These are phyloP conservation scores for Myopa tessellatipennis DNA, from an alignment of 2,888 invertebrate genomes.

Conservation along the genomic window DNA sequence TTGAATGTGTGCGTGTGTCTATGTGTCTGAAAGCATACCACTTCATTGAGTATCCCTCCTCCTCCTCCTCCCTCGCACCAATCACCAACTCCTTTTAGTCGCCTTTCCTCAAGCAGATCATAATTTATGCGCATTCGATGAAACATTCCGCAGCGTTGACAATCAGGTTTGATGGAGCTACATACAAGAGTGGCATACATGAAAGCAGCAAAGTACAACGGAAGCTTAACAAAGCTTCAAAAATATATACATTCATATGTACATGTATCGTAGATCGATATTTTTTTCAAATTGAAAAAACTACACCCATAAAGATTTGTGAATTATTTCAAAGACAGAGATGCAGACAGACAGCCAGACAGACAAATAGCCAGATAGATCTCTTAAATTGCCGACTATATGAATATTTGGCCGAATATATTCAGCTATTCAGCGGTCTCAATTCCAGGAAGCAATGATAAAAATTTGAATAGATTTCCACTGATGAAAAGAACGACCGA, in stretches of 20 bases:
- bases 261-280: too few species aligned
- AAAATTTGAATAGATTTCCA: slow-evolving; percentile 15
- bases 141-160: slow-evolving; percentile 34
- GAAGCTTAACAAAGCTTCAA: too few species aligned
- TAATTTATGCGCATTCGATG: slow-evolving; percentile 39
- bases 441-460: neutral
- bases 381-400: neutral
- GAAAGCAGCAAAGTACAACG: neutral
- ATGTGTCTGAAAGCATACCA: too few species aligned
- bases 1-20: neutral
- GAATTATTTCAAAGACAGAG: too few species aligned
- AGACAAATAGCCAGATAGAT: too few species aligned
- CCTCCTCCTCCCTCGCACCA: neutral
- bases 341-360: too few species aligned
- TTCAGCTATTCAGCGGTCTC: too few species aligned
- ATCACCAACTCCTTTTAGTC: neutral
- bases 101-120: neutral
- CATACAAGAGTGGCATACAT: neutral
- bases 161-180: slow-evolving; percentile 16
- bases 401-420: too few species aligned
- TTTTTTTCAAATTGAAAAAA: too few species aligned
- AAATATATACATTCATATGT: too few species aligned
- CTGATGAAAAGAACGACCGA: neutral
- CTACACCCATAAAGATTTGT: too few species aligned
- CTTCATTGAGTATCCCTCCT: too few species aligned